Percentiles rank a stretch among this genome's conserved stretches.
Evolutionary conservation across 2,113 vertebrate species (phyloP).

Genomic region (human (Homo sapiens)): DNA sequence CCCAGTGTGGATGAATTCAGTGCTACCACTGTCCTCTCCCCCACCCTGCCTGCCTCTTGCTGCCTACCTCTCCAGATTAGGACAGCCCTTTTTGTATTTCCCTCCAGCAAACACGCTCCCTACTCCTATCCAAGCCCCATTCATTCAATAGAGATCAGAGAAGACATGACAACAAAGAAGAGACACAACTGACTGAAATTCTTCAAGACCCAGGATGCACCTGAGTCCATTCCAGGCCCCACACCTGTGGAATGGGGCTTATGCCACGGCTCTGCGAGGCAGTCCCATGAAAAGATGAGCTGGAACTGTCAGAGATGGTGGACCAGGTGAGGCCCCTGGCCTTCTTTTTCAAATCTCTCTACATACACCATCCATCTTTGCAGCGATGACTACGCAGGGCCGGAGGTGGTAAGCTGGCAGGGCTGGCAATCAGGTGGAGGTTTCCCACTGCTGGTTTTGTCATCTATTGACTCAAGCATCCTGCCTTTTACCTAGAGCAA

Average conservation of each 20-base stretch:
- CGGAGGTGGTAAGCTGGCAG: neutral
- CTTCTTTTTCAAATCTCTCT: constrained; percentile 15
- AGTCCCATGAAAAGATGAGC: neutral
- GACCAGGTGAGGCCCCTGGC: neutral
- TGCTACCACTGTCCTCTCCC: fast-evolving
- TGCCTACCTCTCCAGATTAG: neutral
- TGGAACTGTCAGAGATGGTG: neutral
- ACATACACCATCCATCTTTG: neutral
- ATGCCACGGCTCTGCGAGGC: neutral
- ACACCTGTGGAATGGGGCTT: neutral
- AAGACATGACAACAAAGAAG: neutral
- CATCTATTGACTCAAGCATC: constrained; percentile 9
- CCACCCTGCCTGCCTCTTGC: neutral
- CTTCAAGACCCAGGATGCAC: neutral
- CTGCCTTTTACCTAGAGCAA: constrained; percentile 3
- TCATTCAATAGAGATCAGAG: neutral
- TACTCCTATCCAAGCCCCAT: neutral
- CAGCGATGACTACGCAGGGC: too few species aligned
- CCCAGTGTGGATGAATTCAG: neutral
- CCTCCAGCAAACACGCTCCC: neutral
- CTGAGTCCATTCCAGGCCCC: neutral
- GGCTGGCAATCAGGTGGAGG: neutral
- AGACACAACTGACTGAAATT: neutral
- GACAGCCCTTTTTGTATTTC: neutral
- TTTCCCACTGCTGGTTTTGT: neutral